Conservation (phyloP, 2,797 vertebrate genomes). For the Anguilla marmorata region DNA sequence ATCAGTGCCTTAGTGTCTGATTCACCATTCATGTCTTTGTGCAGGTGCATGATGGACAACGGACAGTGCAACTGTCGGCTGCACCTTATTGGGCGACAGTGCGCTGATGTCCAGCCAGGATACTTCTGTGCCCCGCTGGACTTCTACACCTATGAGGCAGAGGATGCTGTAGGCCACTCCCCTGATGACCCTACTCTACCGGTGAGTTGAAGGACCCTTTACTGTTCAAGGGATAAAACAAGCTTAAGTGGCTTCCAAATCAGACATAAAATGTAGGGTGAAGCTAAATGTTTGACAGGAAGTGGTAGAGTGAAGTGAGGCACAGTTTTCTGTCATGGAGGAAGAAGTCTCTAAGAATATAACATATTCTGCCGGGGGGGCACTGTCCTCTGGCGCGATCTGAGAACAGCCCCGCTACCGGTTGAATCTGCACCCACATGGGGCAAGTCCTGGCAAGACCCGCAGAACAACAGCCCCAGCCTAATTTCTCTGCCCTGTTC, state of each 20-base stretch:
- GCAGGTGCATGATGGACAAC: slow-evolving; percentile 77
- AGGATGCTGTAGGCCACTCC: slow-evolving; percentile 66
- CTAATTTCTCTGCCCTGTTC: slow-evolving; percentile 15
- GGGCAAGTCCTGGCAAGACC: not conserved
- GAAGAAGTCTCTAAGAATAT: no score
- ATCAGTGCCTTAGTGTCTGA: not conserved
- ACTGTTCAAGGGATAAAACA: not conserved
- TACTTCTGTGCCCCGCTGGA: slow-evolving; percentile 86
- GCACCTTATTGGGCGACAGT: slow-evolving; percentile 78
- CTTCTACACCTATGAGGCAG: slow-evolving; percentile 81
- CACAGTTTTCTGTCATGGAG: no score
- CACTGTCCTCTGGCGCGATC: slow-evolving; percentile 14
- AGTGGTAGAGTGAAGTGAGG: no score
- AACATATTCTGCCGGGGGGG: not conserved
- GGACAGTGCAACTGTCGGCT: slow-evolving; percentile 82
- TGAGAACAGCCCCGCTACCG: not conserved
- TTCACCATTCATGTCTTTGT: slow-evolving; percentile 12
- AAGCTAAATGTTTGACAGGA: not conserved
- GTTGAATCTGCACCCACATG: slow-evolving; percentile 15
- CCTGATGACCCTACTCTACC: slow-evolving; percentile 71
- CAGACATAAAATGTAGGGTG: not conserved
- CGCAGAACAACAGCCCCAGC: not conserved
- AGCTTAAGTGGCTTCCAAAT: no score
- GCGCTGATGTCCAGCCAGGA: slow-evolving; percentile 78
- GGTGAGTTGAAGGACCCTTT: slow-evolving; percentile 62